These are phyloP conservation scores for Python bivittatus DNA, from an alignment of 2,113 vertebrate genomes.

Conservation along the genomic window DNA sequence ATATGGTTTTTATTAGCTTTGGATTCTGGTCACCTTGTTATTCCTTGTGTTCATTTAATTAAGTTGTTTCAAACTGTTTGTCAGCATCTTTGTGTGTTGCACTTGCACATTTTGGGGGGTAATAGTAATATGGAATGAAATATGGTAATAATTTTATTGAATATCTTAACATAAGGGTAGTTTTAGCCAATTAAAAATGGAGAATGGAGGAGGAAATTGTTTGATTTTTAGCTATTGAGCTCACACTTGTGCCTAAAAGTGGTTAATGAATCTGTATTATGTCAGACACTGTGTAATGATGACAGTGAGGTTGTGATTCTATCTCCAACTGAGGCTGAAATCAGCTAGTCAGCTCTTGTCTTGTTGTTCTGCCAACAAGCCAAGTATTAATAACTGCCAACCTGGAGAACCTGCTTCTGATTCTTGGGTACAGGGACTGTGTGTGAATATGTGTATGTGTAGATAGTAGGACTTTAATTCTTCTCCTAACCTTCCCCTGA, in stretches of 20 bases:
- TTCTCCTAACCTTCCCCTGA: neutral
- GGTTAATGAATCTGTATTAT: neutral
- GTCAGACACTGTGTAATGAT: neutral
- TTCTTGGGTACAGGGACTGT: neutral
- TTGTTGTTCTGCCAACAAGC: neutral
- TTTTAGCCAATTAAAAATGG: neutral
- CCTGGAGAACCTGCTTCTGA: neutral
- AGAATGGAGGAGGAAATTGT: neutral
- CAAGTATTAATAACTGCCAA: neutral
- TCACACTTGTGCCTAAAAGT: neutral
- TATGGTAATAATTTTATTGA: neutral
- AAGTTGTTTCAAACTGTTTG: neutral
- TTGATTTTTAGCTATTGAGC: neutral
- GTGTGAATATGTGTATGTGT: neutral
- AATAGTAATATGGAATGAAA: neutral
- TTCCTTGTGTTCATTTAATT: neutral
- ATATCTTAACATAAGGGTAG: neutral
- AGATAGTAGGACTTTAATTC: neutral
- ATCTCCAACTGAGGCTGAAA: neutral
- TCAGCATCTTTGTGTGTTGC: neutral
- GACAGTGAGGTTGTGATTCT: neutral
- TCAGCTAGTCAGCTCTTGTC: neutral
- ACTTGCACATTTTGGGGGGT: neutral
- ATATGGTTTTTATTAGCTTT: neutral
- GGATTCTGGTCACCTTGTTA: neutral